These are phyloP conservation scores for Scaptomyza pallida DNA, from an alignment of 1,140 invertebrate species.

Conservation along the genomic window DNA sequence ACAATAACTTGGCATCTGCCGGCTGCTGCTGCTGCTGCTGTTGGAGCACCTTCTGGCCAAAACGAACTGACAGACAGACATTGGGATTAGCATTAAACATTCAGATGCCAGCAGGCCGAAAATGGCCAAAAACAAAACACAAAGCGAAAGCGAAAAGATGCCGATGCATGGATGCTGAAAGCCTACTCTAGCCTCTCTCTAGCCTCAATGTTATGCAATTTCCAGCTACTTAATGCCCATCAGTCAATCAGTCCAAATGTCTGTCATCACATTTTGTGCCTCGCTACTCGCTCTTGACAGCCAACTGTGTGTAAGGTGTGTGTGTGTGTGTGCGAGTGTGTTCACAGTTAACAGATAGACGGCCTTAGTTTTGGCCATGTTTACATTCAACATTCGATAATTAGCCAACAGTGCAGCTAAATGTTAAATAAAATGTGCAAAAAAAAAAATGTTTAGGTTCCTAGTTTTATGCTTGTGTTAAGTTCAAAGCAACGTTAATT, in stretches of 20 bases:
- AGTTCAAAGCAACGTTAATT: background rate
- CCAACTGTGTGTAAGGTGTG: no score
- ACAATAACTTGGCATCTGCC: slow-evolving; percentile 54
- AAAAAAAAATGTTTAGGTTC: background rate
- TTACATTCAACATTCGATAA: background rate
- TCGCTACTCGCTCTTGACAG: background rate
- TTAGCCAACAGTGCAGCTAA: background rate
- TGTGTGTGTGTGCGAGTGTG: no score
- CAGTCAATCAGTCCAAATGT: slow-evolving; percentile 74
- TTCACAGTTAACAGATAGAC: no score
- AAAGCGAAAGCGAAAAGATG: slow-evolving; percentile 9
- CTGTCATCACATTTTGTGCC: slow-evolving; percentile 63
- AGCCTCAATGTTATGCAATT: slow-evolving; percentile 73
- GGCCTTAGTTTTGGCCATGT: background rate
- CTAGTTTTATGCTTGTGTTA: background rate
- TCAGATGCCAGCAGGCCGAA: slow-evolving; percentile 24
- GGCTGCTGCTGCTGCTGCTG: slow-evolving; percentile 15
- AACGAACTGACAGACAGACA: slow-evolving; percentile 52
- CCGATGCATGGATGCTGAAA: slow-evolving; percentile 4
- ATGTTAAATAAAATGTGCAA: background rate
- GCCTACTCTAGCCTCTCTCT: background rate
- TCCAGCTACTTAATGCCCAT: slow-evolving; percentile 77
- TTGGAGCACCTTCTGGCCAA: slow-evolving; percentile 11
- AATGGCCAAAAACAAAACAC: slow-evolving; percentile 36
- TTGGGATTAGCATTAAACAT: slow-evolving; percentile 76